Conservation (phyloP, 1,140 invertebrate species). For the Musca vetustissima region DNA sequence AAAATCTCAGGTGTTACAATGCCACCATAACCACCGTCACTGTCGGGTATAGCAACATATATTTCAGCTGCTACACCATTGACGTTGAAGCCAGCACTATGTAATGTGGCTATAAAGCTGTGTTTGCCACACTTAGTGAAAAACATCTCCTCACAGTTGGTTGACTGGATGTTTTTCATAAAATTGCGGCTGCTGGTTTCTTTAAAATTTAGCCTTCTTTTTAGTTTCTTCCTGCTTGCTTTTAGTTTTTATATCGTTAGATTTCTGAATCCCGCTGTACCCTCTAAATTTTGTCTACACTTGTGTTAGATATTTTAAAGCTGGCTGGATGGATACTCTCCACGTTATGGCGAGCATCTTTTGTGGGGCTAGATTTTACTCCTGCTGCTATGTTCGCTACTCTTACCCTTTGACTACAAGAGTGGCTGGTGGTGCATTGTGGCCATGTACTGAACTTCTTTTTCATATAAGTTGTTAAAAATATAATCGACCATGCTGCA, state of each 20-base stretch:
- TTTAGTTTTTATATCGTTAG: neutral
- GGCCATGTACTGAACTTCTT: neutral
- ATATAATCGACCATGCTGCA: conserved; percentile 23
- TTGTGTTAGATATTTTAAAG: too few species aligned
- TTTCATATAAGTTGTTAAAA: conserved; percentile 13
- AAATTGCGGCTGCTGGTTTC: neutral
- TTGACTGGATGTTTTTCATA: neutral
- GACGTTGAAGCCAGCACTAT: neutral
- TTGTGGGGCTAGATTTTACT: conserved; percentile 6
- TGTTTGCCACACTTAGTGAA: too few species aligned
- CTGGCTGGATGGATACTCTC: too few species aligned
- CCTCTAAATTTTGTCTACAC: neutral
- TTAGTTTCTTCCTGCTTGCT: neutral
- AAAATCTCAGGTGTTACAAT: conserved; percentile 14
- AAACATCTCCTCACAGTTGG: too few species aligned
- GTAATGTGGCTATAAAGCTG: too few species aligned
- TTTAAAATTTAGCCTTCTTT: conserved; percentile 4
- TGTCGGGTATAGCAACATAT: neutral
- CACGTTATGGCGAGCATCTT: neutral
- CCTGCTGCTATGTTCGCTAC: neutral
- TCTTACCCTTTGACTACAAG: neutral
- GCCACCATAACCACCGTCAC: conserved; percentile 14
- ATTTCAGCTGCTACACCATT: conserved; percentile 3
- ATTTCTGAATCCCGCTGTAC: neutral
- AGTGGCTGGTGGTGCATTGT: neutral